Percentiles rank a stretch among this genome's conserved stretches.
These are phyloP conservation scores for Chaetops frenatus DNA, from an alignment of 2,113 vertebrate genomes.

Conservation along the genomic window DNA sequence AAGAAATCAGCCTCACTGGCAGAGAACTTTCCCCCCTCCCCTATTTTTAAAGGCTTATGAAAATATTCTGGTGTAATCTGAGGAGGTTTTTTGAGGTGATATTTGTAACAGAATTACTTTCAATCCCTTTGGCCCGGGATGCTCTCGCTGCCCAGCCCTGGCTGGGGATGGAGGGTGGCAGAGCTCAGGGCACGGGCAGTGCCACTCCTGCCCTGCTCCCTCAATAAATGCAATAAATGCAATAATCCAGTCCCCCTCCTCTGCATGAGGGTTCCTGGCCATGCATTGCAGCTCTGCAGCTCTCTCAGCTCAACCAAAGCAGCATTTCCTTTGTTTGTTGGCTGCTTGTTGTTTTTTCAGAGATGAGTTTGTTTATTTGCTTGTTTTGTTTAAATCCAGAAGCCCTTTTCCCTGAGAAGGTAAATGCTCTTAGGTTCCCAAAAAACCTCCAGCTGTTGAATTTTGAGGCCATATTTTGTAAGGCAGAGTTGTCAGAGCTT, in stretches of 20 bases:
- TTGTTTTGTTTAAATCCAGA: neutral
- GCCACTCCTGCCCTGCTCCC: no score
- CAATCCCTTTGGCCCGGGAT: neutral
- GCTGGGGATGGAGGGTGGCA: neutral
- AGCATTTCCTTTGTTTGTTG: neutral
- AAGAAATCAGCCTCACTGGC: neutral
- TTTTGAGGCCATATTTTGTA: neutral
- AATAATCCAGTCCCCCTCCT: neutral
- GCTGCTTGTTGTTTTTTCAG: rapidly evolving
- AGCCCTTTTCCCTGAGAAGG: neutral
- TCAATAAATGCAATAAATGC: no score
- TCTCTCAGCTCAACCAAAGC: neutral
- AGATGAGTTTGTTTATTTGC: neutral
- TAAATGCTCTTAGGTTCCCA: neutral
- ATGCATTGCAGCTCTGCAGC: neutral
- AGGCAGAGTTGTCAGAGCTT: neutral
- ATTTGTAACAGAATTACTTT: neutral
- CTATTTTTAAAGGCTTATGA: neutral
- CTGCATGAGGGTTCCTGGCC: rapidly evolving
- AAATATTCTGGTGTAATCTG: neutral
- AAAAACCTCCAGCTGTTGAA: neutral
- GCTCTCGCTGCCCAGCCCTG: neutral
- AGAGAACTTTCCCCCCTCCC: neutral
- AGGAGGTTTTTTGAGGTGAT: neutral
- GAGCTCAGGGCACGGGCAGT: neutral